Base-by-base conservation (phyloP, 2,888 invertebrate species). In the Spodoptera exigua region DNA sequence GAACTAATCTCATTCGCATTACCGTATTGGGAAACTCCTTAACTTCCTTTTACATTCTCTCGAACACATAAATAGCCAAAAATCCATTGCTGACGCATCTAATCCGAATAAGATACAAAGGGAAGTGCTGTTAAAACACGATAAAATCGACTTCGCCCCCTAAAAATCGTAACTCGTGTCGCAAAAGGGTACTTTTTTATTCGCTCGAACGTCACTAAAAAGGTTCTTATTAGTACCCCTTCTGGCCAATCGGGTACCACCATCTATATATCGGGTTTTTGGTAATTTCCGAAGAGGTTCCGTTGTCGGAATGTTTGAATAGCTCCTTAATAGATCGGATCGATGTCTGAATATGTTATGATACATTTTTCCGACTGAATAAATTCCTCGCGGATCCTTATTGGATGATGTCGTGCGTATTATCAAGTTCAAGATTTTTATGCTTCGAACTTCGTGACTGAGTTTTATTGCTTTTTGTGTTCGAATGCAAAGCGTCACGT, bases 221-320 rank as follows among this genome's bases (percentile, higher is more conserved):
- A 61, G 66, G 61, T 58, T 62, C 61, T 76, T 66, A 59, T 74
- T 73, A 61, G 70, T 57, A 60, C 65, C 61, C 59, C 52, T 65
- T 69, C 62, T 60, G 41, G 69, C 60, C 68, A 72, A 69, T 69
- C 68, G 61, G 51, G 40, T 43, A 18, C 21, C n/a, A 43, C 39
- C 54, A 71, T 66, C 68, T 55, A 45, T 71, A 46, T 64, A 37
- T 53, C 48, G 46, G 43, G 40, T 32, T 44, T 70, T 70, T 56
- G 48, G 63, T 73, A 59, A 71, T 73, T 73, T 73, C 67, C 59
- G 56, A 60, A 63, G 63, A 46, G 46, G 37, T 48, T 72, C 36
- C 45, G 41, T 40, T 44, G 37, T 48, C 60, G 13, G 71, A 59
- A 54, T 68, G 54, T 69, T 52, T 66, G 73, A 60, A 69, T 69